phyloP scores from a whole-genome alignment of 2,113 vertebrate genomes.

The Oreochromis aureus region DNA sequence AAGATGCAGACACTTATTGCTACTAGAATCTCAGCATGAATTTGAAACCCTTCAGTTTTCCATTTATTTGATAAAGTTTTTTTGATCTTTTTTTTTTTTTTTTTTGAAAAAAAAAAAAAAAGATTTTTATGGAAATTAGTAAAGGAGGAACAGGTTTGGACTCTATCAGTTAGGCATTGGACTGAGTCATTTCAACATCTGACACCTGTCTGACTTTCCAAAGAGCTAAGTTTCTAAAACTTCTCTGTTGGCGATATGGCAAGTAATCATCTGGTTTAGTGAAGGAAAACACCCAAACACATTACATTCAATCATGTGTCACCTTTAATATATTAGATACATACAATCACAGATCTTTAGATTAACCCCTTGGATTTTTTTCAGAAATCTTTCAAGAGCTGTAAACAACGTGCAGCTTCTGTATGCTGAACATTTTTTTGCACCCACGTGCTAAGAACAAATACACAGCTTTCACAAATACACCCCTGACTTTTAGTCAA shows the following conservation, averaged over 20 bases:
- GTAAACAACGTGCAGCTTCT: background rate
- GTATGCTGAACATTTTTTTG: background rate
- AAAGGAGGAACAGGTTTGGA: background rate
- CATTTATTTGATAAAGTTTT: background rate
- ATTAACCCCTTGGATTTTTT: background rate
- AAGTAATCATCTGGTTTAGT: background rate
- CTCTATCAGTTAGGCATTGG: background rate
- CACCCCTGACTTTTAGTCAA: background rate
- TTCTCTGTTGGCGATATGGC: background rate
- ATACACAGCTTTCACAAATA: background rate
- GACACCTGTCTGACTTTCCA: background rate
- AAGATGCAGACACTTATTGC: background rate
- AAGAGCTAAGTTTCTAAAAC: background rate
- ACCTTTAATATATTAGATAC: slow-evolving; percentile 30
- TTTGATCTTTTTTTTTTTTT: background rate
- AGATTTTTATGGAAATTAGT: background rate
- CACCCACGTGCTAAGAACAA: background rate
- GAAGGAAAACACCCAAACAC: background rate
- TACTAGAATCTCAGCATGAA: background rate
- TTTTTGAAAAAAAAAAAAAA: fast-evolving
- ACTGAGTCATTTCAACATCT: background rate
- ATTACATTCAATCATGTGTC: background rate
- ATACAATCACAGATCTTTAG: background rate
- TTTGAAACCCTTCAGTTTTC: background rate
- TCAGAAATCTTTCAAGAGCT: background rate